phyloP scores from a whole-genome alignment of 23 tunicate genomes.

The Oikopleura dioica region DNA sequence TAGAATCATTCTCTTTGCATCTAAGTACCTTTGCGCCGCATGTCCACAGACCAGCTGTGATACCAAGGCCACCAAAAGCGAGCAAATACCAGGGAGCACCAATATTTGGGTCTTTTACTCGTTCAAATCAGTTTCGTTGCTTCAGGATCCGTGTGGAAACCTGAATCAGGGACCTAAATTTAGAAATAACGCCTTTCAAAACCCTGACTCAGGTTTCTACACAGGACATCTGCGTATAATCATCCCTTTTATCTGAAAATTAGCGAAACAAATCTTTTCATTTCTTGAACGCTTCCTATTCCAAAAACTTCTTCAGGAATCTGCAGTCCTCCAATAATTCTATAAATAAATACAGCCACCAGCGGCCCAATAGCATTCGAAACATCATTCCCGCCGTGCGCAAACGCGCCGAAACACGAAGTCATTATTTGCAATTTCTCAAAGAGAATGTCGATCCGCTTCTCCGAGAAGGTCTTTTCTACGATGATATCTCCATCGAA shows the following conservation, averaged over 20 bases:
- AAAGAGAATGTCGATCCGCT: constrained; percentile 26
- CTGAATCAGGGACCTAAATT: too few relatives aligned
- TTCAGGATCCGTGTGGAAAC: too few relatives aligned
- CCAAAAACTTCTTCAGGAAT: constrained; percentile 12
- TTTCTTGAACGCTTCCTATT: too few relatives aligned
- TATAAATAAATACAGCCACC: constrained; percentile 58
- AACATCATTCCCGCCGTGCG: constrained; percentile 99
- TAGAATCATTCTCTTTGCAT: too few relatives aligned
- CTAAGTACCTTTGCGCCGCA: background rate
- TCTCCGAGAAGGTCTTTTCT: constrained; percentile 14
- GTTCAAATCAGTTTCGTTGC: too few relatives aligned
- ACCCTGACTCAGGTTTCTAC: too few relatives aligned
- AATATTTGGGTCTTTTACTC: constrained; percentile 19
- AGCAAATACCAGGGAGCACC: constrained; percentile 91
- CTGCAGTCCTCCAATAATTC: constrained; percentile 23
- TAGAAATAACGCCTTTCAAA: too few relatives aligned
- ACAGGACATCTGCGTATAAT: too few relatives aligned
- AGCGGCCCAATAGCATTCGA: constrained; percentile 72
- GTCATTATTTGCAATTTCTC: constrained; percentile 63
- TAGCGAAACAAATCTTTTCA: too few relatives aligned
- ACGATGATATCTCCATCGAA: background rate
- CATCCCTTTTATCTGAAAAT: too few relatives aligned
- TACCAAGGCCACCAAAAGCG: constrained; percentile 54
- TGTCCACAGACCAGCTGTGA: constrained; percentile 63
- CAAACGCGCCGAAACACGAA: constrained; percentile 93